Conservation (phyloP, 2,888 invertebrate species). For the Scaptomyza caliginosa region DNA sequence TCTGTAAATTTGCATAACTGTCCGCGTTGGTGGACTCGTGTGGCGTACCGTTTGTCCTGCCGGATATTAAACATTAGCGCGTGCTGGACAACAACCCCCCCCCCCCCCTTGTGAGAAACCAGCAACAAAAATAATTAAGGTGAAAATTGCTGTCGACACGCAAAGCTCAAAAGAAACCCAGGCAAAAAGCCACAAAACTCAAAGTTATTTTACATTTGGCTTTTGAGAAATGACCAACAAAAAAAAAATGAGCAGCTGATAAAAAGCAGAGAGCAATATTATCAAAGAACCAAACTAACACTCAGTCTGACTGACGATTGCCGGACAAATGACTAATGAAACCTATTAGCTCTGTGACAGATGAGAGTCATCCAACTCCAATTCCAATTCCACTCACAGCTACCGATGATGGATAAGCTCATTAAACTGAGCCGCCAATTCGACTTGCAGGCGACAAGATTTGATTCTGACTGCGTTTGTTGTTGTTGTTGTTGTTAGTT, state of each 20-base stretch:
- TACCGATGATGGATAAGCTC: slow-evolving; percentile 74
- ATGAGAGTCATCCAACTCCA: slow-evolving; percentile 45
- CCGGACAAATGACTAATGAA: slow-evolving; percentile 70
- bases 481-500: slow-evolving; percentile 8
- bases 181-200: slow-evolving; percentile 10
- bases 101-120: slow-evolving; percentile 13
- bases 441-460: slow-evolving; percentile 42
- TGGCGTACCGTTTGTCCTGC: slow-evolving; percentile 28
- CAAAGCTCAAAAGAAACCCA: slow-evolving; percentile 37
- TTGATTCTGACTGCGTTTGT: slow-evolving; percentile 28
- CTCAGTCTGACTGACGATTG: slow-evolving; percentile 46
- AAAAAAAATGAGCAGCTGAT: slow-evolving; percentile 56
- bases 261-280: slow-evolving; percentile 27
- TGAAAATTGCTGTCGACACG: slow-evolving; percentile 79
- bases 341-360: slow-evolving; percentile 78
- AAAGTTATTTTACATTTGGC: slow-evolving; percentile 18
- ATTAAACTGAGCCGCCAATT: slow-evolving; percentile 58
- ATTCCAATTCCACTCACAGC: slow-evolving; percentile 16
- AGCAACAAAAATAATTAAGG: slow-evolving; percentile 72
- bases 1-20: slow-evolving; percentile 81
- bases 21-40: slow-evolving; percentile 43
- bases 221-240: slow-evolving; percentile 71
- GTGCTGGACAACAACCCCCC: slow-evolving; percentile 61
- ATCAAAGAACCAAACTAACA: slow-evolving; percentile 4
- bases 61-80: slow-evolving; percentile 79